Evolutionary conservation across 2,888 invertebrate species (phyloP), one percentile per base, ranked within the genome.

Genomic region (Mythimna ferrago): DNA sequence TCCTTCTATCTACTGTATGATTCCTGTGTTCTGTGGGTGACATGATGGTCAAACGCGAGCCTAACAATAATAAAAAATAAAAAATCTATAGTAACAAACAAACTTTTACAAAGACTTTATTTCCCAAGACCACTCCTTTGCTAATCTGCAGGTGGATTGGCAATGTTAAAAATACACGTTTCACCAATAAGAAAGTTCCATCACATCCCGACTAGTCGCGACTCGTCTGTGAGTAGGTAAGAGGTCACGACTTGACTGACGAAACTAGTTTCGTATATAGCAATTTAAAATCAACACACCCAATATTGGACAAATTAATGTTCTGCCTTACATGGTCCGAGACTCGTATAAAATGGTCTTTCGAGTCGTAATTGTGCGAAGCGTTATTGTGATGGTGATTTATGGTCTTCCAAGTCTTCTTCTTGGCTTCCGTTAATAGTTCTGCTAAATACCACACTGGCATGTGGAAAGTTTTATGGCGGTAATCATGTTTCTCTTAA

Each of bases 131-230:
- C n/a, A 44, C 21, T 51, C 54, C 58, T 66, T 70, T 16, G 41
- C 44, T 41, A 21, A 79, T 62, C 26, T 71, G 48, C 80, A 83
- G 67, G 71, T 83, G 74, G 63, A 70, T 80, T 68, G 58, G 61
- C 70, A 83, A 60, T 80, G 65, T 71, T 70, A 68, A 68, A 65
- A 72, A 83, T 60, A 80, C 58, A 71, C 35, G 73, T 76, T 82
- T 74, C 64, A 81, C 83, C 72, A 86, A 91, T 90, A 91, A 90
- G 90, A 92, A 92, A 92, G 91, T 89, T 83, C 81, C 76, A 78
- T 81, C 60, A 78, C 79, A 84, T 83, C 84, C 81, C 81, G 83
- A 87, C 91, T 79, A 86, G 91, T 89, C 84, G 86, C 87, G 88
- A 89, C 91, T 87, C 81, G 89, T 87, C 78, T 82, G 83, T 73